Percentiles rank a stretch among this genome's conserved stretches.
phyloP scores from a whole-genome alignment of 2,797 vertebrate genomes.

The Podarcis lilfordi region DNA sequence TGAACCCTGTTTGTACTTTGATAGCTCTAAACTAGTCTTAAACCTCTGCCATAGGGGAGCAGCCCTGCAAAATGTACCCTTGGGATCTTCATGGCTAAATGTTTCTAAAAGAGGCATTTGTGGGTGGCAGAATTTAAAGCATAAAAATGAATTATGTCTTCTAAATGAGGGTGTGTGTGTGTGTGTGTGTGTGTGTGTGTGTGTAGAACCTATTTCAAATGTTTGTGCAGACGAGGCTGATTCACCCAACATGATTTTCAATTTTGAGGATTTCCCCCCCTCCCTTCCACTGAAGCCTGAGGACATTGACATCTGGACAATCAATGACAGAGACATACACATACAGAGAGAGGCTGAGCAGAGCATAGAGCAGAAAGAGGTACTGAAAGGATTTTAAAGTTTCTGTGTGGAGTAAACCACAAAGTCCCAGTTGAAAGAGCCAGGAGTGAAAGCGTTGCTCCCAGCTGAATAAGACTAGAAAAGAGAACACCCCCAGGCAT shows the following conservation, averaged over 20 bases:
- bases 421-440: slow-evolving; percentile 81
- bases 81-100: not conserved
- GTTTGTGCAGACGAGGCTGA: slow-evolving; percentile 35
- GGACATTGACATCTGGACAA: slow-evolving; percentile 63
- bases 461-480: slow-evolving; percentile 79
- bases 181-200: not conserved
- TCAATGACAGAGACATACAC: slow-evolving; percentile 33
- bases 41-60: not conserved
- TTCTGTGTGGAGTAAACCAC: slow-evolving; percentile 73
- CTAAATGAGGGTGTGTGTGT: not conserved
- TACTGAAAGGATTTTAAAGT: slow-evolving; percentile 73
- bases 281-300: slow-evolving; percentile 59
- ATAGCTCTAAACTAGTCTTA: slow-evolving; percentile 24
- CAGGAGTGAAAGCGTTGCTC: slow-evolving; percentile 78
- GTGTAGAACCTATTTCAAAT: slow-evolving; percentile 9
- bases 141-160: slow-evolving; percentile 24
- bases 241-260: slow-evolving; percentile 47
- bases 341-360: not conserved
- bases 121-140: slow-evolving; percentile 34
- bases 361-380: slow-evolving; percentile 46
- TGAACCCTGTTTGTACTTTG: slow-evolving; percentile 26
- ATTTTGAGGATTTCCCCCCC: slow-evolving; percentile 47
- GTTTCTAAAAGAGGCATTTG: not conserved
- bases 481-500: slow-evolving; percentile 83
- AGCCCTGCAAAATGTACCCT: not conserved